These are phyloP conservation scores for Heterodera filipjevi DNA, from an alignment of 2,888 invertebrate genomes.

Conservation along the genomic window DNA sequence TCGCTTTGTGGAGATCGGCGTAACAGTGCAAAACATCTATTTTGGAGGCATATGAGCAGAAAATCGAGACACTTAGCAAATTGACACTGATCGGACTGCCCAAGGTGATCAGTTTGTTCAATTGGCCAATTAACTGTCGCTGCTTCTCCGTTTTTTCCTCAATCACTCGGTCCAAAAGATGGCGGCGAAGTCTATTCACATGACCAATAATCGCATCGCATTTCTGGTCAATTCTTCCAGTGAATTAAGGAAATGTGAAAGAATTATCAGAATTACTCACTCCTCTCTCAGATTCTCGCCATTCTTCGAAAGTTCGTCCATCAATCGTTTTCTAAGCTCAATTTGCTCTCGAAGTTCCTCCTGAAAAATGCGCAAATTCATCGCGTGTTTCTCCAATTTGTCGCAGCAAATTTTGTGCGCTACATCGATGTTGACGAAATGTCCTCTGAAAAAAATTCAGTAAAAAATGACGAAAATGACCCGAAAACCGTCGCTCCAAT, in stretches of 20 bases:
- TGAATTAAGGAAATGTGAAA: slow-evolving; percentile 69
- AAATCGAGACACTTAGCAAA: slow-evolving; percentile 75
- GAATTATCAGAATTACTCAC: slow-evolving; percentile 28
- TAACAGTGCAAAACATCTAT: slow-evolving; percentile 74
- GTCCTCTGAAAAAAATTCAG: slow-evolving; percentile 26
- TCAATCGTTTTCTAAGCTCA: slow-evolving; percentile 73
- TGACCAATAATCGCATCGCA: slow-evolving; percentile 75
- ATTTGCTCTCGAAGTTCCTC: slow-evolving; percentile 76
- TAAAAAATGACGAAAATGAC: slow-evolving; percentile 25
- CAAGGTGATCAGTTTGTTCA: slow-evolving; percentile 37
- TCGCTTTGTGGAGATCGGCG: slow-evolving; percentile 50
- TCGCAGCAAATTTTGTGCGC: slow-evolving; percentile 77
- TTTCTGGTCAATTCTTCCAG: slow-evolving; percentile 73
- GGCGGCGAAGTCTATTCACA: slow-evolving; percentile 72
- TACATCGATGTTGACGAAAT: slow-evolving; percentile 76
- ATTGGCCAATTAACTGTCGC: slow-evolving; percentile 46
- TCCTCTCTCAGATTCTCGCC: slow-evolving; percentile 68
- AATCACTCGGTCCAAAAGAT: slow-evolving; percentile 74
- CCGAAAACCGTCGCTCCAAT: slow-evolving; percentile 43
- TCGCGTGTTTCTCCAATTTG: slow-evolving; percentile 75
- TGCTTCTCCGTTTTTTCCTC: slow-evolving; percentile 46
- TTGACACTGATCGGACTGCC: slow-evolving; percentile 72
- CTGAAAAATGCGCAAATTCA: slow-evolving; percentile 70
- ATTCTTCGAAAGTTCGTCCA: slow-evolving; percentile 75
- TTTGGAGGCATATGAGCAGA: slow-evolving; percentile 76